phyloP scores from a whole-genome alignment of 2,888 invertebrate genomes.

The Griposia aprilina region DNA sequence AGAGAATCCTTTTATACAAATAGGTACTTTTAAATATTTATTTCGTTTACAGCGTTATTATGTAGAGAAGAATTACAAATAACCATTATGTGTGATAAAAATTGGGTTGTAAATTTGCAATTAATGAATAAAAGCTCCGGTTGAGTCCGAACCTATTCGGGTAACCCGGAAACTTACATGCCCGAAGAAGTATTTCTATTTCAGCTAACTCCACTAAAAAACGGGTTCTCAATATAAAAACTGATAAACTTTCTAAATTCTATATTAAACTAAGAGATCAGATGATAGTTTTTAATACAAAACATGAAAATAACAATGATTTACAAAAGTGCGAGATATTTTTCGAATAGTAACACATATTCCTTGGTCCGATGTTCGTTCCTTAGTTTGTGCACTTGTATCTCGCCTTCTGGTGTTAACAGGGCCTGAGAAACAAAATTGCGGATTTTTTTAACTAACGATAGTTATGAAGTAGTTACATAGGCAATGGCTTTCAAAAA shows the following conservation, averaged over 20 bases:
- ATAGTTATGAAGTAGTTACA: background rate
- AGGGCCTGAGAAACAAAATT: constrained; percentile 74
- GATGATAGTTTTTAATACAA: constrained; percentile 36
- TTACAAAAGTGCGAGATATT: constrained; percentile 81
- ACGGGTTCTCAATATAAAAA: background rate
- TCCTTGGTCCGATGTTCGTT: constrained; percentile 69
- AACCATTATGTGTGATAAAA: background rate
- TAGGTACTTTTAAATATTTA: background rate
- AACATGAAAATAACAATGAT: constrained; percentile 15
- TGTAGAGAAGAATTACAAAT: background rate
- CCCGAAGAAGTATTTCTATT: background rate
- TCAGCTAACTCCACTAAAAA: background rate
- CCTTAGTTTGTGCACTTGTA: constrained; percentile 76
- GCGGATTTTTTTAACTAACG: background rate
- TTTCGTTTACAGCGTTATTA: background rate
- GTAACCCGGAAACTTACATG: background rate
- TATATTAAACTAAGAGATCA: constrained; percentile 46
- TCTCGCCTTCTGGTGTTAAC: constrained; percentile 77
- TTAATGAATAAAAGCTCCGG: background rate
- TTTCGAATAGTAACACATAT: constrained; percentile 75
- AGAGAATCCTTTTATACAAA: background rate
- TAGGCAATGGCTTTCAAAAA: background rate
- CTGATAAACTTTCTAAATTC: constrained; percentile 8
- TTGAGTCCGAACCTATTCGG: background rate
- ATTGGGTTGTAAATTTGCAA: background rate